These are phyloP conservation scores for Panurus biarmicus DNA, from an alignment of 2,113 vertebrate genomes.

Conservation along the genomic window DNA sequence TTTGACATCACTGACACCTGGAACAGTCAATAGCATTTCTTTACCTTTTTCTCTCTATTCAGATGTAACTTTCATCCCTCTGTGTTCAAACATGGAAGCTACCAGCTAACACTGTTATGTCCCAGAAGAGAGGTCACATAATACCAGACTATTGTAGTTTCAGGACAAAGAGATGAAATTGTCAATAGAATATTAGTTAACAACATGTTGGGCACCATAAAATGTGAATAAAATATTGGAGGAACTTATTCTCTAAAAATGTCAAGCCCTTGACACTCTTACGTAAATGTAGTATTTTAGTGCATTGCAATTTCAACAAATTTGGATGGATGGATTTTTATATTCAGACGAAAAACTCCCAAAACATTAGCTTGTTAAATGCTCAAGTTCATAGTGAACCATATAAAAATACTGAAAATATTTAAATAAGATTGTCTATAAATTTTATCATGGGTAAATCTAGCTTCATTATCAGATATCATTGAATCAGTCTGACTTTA, in stretches of 20 bases:
- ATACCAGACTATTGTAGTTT: background rate
- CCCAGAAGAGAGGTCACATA: background rate
- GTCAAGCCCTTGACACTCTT: background rate
- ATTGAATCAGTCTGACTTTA: background rate
- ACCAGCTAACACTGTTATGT: background rate
- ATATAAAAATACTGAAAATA: background rate
- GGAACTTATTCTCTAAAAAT: background rate
- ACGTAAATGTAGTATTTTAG: background rate
- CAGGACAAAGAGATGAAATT: background rate
- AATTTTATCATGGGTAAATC: background rate
- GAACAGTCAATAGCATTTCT: background rate
- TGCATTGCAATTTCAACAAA: background rate
- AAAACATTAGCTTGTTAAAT: background rate
- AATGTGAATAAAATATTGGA: background rate
- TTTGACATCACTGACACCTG: background rate
- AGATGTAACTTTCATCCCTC: background rate
- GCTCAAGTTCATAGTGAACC: background rate
- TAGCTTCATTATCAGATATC: background rate
- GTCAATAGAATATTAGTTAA: background rate
- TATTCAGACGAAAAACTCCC: background rate
- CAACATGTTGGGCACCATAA: background rate
- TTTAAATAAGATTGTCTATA: background rate
- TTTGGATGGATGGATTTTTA: background rate
- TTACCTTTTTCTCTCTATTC: background rate
- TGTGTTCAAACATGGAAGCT: background rate